Evolutionary conservation across 2,888 invertebrate species (phyloP), one percentile per base, ranked within the genome.

Genomic region (Cerastis leucographa): DNA sequence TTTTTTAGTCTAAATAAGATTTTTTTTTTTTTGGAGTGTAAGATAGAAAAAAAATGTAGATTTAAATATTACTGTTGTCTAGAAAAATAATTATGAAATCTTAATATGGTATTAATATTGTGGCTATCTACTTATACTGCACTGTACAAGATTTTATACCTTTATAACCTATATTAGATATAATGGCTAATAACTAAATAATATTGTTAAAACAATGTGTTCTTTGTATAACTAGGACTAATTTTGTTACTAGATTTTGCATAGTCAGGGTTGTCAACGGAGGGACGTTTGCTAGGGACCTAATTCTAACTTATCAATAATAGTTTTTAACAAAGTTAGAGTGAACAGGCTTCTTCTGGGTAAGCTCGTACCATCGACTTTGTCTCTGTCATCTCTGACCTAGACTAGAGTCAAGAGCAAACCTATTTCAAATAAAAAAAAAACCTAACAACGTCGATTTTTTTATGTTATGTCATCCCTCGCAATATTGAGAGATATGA

Each of bases 131-230:
- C 2, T 70, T 64, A 66, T 46, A 64, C 67, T 70, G 72, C n/a
- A 46, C 14, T 78, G 35, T 71, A 74, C 42, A 71, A 69, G 64
- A 61, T 81, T 81, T 77, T 81, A 83, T 81, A 83, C 78, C 19
- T 82, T 77, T 82, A 51, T 80, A 71, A 68, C 40, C 44, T 56
- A 46, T 65, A 54, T 22, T 54, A 78, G 44, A 29, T 42, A 8
- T 51, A 66, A 67, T n/a, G 25, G n/a, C 35, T 49, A 44, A 70
- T 80, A 67, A 62, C 35, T 40, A 51, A 59, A 54, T 35, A 54
- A 35, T 68, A 59, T 68, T 54, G 51, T 76, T 81, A 66, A 56
- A 56, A 54, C 12, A 59, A 42, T 17, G 40, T 68, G 44, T 69
- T 83, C n/a, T 44, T 73, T 61, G 1, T 59, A n/a, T 49, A 46